phyloP scores from a whole-genome alignment of 2,113 vertebrate species.

The Ophiodon elongatus region DNA sequence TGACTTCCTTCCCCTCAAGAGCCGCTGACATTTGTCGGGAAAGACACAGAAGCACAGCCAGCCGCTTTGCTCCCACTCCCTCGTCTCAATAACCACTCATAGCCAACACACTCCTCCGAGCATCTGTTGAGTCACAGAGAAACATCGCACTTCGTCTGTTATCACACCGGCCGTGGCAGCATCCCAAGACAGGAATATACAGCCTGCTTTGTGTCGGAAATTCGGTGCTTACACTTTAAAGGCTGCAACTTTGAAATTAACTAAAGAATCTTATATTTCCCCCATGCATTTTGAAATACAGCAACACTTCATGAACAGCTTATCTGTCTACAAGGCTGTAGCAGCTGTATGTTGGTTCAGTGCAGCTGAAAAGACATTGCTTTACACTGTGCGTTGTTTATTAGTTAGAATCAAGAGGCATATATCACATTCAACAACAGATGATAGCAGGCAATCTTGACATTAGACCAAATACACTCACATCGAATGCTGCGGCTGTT shows the following conservation, averaged over 20 bases:
- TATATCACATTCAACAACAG: constrained; percentile 48
- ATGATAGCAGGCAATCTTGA: constrained; percentile 41
- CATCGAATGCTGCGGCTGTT: constrained; percentile 63
- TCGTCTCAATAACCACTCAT: constrained; percentile 43
- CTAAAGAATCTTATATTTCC: constrained; percentile 5
- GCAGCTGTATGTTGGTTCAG: constrained; percentile 40
- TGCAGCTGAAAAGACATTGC: constrained; percentile 15
- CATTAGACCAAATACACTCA: constrained; percentile 41
- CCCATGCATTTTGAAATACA: constrained; percentile 8
- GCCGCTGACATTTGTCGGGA: constrained; percentile 26
- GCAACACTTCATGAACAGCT: constrained; percentile 26
- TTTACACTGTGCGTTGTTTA: constrained; percentile 9
- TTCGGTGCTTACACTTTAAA: constrained; percentile 11
- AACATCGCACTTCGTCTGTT: constrained; percentile 51
- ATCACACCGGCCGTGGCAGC: constrained; percentile 54
- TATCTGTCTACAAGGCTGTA: constrained; percentile 24
- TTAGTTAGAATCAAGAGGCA: constrained; percentile 43
- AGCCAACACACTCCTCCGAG: constrained; percentile 67
- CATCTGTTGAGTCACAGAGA: constrained; percentile 72
- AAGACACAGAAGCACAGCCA: constrained; percentile 40
- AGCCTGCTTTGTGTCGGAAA: constrained; percentile 23
- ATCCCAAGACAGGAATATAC: constrained; percentile 40
- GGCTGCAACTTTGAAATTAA: constrained; percentile 29
- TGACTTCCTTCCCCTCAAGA: constrained; percentile 53
- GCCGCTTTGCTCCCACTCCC: constrained; percentile 47